Conservation (phyloP, 2,797 vertebrate genomes). For the Labeo calbasu region DNA sequence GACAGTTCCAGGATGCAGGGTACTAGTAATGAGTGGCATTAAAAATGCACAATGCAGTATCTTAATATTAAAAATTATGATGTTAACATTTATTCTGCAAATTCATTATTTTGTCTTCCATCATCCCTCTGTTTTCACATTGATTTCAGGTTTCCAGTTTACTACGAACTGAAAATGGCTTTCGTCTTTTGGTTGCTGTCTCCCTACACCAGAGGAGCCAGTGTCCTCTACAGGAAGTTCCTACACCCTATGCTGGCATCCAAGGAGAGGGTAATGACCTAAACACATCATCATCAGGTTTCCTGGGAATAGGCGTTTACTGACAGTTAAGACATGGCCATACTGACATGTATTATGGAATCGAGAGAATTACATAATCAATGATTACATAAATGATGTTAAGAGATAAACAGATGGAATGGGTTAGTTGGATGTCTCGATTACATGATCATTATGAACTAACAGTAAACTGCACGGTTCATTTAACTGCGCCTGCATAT, state of each 20-base stretch:
- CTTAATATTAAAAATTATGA: not conserved
- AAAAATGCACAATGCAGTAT: not conserved
- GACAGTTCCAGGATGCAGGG: not conserved
- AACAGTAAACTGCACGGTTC: not conserved
- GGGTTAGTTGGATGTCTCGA: not conserved
- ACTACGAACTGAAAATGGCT: constrained; percentile 87
- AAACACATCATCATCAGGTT: constrained; percentile 15
- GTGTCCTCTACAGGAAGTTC: constrained; percentile 87
- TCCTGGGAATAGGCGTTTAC: constrained; percentile 12
- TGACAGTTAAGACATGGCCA: not conserved
- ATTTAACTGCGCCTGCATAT: not conserved
- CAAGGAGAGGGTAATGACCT: constrained; percentile 81
- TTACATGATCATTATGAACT: not conserved
- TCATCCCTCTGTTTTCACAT: not conserved
- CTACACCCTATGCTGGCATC: constrained; percentile 87
- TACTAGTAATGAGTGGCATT: not conserved
- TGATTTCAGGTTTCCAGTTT: constrained; percentile 83
- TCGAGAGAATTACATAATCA: constrained; percentile 25
- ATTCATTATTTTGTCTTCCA: not conserved
- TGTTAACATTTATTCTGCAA: not conserved
- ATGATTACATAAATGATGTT: constrained; percentile 15
- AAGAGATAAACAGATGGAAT: not conserved
- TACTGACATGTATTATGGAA: constrained; percentile 8
- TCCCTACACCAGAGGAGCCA: constrained; percentile 87
- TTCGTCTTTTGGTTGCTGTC: constrained; percentile 88